Evolutionary conservation across 2,797 vertebrate species (phyloP).

Genomic region (Nothura maculosa): DNA sequence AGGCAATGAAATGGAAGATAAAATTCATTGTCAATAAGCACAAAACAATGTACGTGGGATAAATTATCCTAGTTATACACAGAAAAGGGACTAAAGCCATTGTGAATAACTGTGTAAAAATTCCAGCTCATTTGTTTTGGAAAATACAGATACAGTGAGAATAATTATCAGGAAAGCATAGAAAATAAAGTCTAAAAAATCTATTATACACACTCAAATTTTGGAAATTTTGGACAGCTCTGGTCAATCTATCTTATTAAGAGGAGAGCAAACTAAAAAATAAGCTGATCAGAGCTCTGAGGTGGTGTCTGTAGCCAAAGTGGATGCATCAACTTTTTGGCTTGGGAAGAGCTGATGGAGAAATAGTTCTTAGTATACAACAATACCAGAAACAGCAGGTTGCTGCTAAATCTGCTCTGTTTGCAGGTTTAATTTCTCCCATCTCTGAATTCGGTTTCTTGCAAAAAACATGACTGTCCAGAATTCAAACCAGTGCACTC

Average conservation of each 20-base stretch:
- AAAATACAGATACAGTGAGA: background rate
- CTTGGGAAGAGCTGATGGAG: background rate
- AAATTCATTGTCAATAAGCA: background rate
- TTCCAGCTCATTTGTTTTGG: background rate
- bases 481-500: background rate
- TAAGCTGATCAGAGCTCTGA: background rate
- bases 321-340: background rate
- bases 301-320: background rate
- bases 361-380: background rate
- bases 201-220: background rate
- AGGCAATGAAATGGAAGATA: background rate
- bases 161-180: background rate
- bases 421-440: background rate
- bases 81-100: background rate
- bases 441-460: background rate
- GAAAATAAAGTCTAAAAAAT: background rate
- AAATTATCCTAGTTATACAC: background rate
- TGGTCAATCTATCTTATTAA: background rate
- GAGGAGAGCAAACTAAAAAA: background rate
- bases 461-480: background rate
- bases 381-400: background rate
- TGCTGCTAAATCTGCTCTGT: background rate
- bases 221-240: background rate
- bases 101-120: background rate
- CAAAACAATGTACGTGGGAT: background rate